Evolutionary conservation across 1,140 invertebrate genomes (phyloP).

Genomic region (Globodera rostochiensis): DNA sequence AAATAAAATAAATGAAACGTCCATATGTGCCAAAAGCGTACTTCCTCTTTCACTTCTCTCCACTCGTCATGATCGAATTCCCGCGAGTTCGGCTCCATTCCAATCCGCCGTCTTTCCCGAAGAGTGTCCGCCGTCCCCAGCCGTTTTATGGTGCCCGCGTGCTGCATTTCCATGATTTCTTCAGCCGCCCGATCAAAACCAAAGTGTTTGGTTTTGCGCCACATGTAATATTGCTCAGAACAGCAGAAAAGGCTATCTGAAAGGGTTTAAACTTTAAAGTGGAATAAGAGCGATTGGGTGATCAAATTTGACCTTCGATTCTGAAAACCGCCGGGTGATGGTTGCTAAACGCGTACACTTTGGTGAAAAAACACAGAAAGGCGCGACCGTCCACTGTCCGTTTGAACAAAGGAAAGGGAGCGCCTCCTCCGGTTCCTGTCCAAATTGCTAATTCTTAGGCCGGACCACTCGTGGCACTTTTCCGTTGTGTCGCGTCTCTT

Average conservation of each 20-base stretch:
- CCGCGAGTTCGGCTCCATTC: slow-evolving; percentile 12
- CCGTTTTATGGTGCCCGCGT: slow-evolving; percentile 4
- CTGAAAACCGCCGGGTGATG: neutral
- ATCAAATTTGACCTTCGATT: slow-evolving; percentile 8
- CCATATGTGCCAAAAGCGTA: neutral
- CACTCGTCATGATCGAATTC: slow-evolving; percentile 26
- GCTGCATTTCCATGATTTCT: slow-evolving; percentile 12
- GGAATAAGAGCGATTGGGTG: neutral
- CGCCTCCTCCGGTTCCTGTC: neutral
- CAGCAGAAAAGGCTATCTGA: slow-evolving; percentile 2
- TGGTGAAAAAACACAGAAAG: slow-evolving; percentile 27
- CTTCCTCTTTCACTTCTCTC: slow-evolving; percentile 9
- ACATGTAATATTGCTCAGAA: slow-evolving; percentile 29
- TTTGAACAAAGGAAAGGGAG: neutral
- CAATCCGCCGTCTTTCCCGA: neutral
- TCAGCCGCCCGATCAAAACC: slow-evolving; percentile 15
- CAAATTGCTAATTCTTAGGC: neutral
- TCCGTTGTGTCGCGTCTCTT: neutral
- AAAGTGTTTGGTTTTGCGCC: neutral
- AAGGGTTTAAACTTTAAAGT: slow-evolving; percentile 10
- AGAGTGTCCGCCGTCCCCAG: slow-evolving; percentile 17
- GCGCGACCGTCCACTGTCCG: neutral
- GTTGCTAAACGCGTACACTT: slow-evolving; percentile 22
- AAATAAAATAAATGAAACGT: neutral
- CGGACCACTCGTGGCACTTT: neutral